Conservation (phyloP, 2,113 vertebrate genomes). For the Chinchilla lanigera region DNA sequence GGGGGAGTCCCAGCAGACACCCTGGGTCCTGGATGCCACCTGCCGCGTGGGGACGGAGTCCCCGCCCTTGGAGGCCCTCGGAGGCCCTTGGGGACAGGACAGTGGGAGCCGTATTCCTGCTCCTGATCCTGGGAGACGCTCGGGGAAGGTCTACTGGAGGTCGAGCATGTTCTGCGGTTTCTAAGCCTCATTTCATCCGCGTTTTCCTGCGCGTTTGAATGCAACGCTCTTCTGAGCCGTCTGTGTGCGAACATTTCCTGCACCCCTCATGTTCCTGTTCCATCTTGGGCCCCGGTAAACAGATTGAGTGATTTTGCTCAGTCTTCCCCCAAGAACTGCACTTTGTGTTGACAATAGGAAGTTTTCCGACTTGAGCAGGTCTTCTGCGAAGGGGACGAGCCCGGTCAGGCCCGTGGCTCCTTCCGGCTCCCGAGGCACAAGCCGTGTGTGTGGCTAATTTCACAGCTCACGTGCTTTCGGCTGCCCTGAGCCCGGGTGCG, state of each 20-base stretch:
- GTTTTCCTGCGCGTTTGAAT: neutral
- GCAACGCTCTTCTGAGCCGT: accelerated
- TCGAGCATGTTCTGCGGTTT: accelerated
- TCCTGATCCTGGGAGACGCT: neutral
- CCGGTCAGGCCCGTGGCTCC: accelerated
- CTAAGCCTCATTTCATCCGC: too few relatives aligned
- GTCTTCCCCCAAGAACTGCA: neutral
- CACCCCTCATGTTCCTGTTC: neutral
- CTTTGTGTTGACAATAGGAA: neutral
- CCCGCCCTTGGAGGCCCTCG: too few relatives aligned
- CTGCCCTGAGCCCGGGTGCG: neutral
- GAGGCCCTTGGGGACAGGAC: accelerated
- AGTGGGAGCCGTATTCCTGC: neutral
- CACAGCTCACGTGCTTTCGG: constrained; percentile 45
- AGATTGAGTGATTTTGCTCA: neutral
- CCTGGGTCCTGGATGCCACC: accelerated
- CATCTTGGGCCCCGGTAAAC: neutral
- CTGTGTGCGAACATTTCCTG: accelerated
- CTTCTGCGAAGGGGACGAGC: accelerated
- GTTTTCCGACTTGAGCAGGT: neutral
- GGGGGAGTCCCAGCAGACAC: neutral
- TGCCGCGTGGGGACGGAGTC: accelerated
- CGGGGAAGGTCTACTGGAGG: neutral
- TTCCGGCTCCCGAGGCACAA: accelerated
- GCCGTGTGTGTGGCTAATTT: neutral